Evolutionary conservation across 37 sponge, comb jelly and placozoan species (phyloP), one percentile per base, ranked within the genome.

Genomic region (Oopsacas minuta): DNA sequence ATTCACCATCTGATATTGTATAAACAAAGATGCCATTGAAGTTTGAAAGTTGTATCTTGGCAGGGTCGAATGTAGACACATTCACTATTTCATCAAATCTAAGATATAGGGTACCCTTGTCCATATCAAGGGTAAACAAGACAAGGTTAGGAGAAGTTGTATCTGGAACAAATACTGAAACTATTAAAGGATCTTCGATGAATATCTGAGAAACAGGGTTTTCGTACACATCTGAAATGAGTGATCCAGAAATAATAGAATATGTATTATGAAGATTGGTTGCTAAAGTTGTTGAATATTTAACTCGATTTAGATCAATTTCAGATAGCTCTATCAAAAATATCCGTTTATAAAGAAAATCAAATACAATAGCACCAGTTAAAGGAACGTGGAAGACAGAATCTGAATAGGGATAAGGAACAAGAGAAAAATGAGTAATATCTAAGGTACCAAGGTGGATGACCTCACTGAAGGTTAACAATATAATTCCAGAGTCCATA

Each of bases 11-110:
- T 42, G 49, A 42, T 17, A 42, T 42, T 42, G 49, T 17, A 42
- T 42, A 42, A 42, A 42, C 49, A 8, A 8, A 15, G 49, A 17
- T 42, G 12, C 49, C 49, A 42, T 42, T 42, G 15, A 42, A 42
- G 8, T 8, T 42, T 17, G 49, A 42, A 42, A 42, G 8, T 8
- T 42, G 8, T 42, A 42, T 42, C 8, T 15, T 42, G 8, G 49
- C 8, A 42, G 15, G 12, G 49, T 42, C 49, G 15, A 42, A 42
- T 42, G 49, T 93, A 36, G 90, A 88, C 0, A 37, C 39, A 52
- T 95, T 93, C 1, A 95, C 88, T 23, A 93, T 93, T 83, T 95
- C 96, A 88, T 93, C 88, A 85, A 95, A 95, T 46, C 87, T 89
- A 28, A 95, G 85, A 0, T 81, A 49, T 22, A 95, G 28, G 0